Conservation (phyloP, 2,888 invertebrate genomes). For the Carterocephalus palaemon region DNA sequence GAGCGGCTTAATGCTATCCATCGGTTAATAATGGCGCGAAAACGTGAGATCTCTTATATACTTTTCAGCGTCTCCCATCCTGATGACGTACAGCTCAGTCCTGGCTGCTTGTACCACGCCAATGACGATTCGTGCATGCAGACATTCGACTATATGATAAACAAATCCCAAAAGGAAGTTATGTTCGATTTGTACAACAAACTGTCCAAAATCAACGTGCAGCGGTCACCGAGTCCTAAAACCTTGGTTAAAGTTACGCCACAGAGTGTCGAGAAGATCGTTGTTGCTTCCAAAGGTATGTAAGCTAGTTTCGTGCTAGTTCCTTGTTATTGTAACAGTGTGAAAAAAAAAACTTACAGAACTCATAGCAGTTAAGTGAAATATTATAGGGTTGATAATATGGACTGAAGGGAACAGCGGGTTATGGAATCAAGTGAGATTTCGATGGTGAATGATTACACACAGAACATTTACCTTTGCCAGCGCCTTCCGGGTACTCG, state of each 20-base stretch:
- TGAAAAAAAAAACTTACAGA: too few relatives aligned
- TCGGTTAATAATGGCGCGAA: too few relatives aligned
- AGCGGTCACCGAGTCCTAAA: conserved; percentile 66
- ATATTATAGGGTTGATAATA: too few relatives aligned
- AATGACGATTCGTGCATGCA: conserved; percentile 58
- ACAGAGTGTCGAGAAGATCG: conserved; percentile 70
- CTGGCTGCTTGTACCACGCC: conserved; percentile 63
- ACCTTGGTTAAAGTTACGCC: conserved; percentile 66
- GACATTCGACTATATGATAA: conserved; percentile 70
- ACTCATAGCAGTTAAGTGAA: too few relatives aligned
- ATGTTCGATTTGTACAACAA: conserved; percentile 73
- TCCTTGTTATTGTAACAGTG: background rate
- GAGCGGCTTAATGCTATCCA: too few relatives aligned
- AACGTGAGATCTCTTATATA: too few relatives aligned
- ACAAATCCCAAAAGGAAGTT: conserved; percentile 74
- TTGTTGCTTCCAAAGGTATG: conserved; percentile 62
- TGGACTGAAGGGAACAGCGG: too few relatives aligned
- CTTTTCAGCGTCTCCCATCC: conserved; percentile 50
- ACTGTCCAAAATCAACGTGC: conserved; percentile 63
- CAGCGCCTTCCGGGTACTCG: too few relatives aligned
- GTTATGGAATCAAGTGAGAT: too few relatives aligned
- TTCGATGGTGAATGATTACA: too few relatives aligned
- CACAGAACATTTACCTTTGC: too few relatives aligned
- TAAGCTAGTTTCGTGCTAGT: background rate
- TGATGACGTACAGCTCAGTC: conserved; percentile 60